Evolutionary conservation across 2,113 vertebrate species (phyloP).

Genomic region (Choloepus hoffmanni): DNA sequence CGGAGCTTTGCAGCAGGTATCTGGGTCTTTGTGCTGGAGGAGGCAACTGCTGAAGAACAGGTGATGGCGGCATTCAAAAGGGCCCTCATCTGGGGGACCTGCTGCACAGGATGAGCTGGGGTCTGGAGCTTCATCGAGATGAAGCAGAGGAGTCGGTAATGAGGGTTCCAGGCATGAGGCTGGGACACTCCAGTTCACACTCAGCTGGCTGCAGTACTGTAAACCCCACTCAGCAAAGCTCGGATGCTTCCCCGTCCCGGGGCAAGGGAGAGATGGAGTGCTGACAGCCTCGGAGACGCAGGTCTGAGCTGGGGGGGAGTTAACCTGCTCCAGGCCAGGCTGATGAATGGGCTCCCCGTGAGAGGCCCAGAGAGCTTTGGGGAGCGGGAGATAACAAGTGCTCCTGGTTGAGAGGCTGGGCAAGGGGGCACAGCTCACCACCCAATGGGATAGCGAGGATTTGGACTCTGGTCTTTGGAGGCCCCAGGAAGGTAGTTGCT

Average conservation of each 20-base stretch:
- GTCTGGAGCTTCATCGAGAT: neutral
- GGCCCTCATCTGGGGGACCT: neutral
- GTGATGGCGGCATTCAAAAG: neutral
- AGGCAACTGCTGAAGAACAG: neutral
- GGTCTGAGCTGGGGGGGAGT: neutral
- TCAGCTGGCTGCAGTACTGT: neutral
- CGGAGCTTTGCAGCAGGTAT: neutral
- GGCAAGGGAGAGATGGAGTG: neutral
- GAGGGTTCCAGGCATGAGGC: neutral
- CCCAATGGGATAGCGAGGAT: neutral
- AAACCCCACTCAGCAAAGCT: neutral
- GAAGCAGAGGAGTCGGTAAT: neutral
- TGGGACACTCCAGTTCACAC: neutral
- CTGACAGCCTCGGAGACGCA: neutral
- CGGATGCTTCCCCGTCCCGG: neutral
- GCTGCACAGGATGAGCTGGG: neutral
- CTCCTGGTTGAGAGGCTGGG: neutral
- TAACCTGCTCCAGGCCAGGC: neutral
- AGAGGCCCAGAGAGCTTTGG: neutral
- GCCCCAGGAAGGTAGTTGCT: constrained; percentile 20
- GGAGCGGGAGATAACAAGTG: neutral
- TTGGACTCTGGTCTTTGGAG: constrained; percentile 70
- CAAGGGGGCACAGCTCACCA: neutral
- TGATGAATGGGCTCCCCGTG: neutral
- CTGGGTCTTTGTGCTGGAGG: neutral